These are phyloP conservation scores for Pseudococcus jackbeardsleyi DNA, from an alignment of 2,888 invertebrate species.

Conservation along the genomic window DNA sequence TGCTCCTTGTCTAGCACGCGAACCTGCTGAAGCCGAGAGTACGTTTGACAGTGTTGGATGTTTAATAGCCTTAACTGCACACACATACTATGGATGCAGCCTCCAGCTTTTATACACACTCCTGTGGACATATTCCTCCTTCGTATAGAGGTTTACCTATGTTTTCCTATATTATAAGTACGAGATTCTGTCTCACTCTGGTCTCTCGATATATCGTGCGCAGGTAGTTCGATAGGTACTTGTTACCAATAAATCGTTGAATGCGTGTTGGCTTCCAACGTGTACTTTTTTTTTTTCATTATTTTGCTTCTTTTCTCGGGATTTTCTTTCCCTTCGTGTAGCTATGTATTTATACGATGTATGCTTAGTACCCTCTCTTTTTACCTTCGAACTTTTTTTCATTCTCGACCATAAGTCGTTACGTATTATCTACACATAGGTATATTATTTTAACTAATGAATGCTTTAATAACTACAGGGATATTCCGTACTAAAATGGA, in stretches of 20 bases:
- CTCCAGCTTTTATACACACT: background rate
- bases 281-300: slow-evolving; percentile 43
- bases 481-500: no score
- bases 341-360: background rate
- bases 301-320: background rate
- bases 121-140: background rate
- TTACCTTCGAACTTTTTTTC: background rate
- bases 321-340: background rate
- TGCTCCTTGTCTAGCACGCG: slow-evolving; percentile 21
- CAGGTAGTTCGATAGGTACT: slow-evolving; percentile 61
- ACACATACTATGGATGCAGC: slow-evolving; percentile 16
- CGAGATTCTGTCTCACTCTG: slow-evolving; percentile 27
- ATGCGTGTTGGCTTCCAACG: slow-evolving; percentile 61
- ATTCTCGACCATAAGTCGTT: background rate
- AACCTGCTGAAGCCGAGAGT: slow-evolving; percentile 51
- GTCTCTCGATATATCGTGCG: slow-evolving; percentile 51
- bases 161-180: background rate
- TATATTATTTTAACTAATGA: slow-evolving; percentile 58
- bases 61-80: slow-evolving; percentile 60
- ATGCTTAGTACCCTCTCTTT: background rate
- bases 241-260: slow-evolving; percentile 64
- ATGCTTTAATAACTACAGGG: no score
- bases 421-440: no score
- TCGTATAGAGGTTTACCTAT: slow-evolving; percentile 36
- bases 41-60: slow-evolving; percentile 63